These are phyloP conservation scores for Dicaeum eximium DNA, from an alignment of 2,113 vertebrate species.

Conservation along the genomic window DNA sequence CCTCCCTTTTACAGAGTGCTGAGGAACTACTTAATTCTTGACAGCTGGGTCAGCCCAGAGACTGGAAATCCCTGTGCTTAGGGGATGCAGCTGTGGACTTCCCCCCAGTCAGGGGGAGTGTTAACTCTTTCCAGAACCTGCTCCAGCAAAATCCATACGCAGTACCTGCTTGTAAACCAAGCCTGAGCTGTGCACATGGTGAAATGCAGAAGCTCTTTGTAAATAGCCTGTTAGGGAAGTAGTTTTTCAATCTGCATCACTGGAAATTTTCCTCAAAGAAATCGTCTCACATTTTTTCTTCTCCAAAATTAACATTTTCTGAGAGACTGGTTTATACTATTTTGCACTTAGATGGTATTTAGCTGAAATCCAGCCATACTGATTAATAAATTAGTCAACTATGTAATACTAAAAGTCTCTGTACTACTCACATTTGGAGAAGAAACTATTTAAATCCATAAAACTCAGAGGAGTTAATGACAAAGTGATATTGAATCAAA, in stretches of 20 bases:
- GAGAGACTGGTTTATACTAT: background rate
- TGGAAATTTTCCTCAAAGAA: background rate
- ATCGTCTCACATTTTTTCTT: background rate
- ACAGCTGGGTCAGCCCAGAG: constrained; percentile 32
- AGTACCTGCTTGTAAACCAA: background rate
- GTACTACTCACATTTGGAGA: background rate
- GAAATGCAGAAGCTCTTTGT: background rate
- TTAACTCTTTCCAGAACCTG: background rate
- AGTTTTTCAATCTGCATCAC: background rate
- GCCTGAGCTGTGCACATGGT: background rate
- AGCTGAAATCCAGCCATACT: background rate
- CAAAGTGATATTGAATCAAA: constrained; percentile 8
- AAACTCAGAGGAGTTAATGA: background rate
- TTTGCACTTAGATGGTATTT: background rate
- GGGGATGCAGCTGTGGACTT: background rate
- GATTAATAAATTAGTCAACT: background rate
- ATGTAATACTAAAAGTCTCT: background rate
- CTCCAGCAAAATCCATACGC: background rate
- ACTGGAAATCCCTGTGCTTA: constrained; percentile 17
- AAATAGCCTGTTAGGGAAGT: background rate
- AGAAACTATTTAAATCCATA: background rate
- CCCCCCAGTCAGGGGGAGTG: accelerated
- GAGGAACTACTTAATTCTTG: constrained; percentile 44
- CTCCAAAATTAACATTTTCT: background rate
- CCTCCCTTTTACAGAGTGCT: background rate